These are phyloP conservation scores for Agrotis segetum DNA, from an alignment of 2,888 invertebrate species.

Conservation along the genomic window DNA sequence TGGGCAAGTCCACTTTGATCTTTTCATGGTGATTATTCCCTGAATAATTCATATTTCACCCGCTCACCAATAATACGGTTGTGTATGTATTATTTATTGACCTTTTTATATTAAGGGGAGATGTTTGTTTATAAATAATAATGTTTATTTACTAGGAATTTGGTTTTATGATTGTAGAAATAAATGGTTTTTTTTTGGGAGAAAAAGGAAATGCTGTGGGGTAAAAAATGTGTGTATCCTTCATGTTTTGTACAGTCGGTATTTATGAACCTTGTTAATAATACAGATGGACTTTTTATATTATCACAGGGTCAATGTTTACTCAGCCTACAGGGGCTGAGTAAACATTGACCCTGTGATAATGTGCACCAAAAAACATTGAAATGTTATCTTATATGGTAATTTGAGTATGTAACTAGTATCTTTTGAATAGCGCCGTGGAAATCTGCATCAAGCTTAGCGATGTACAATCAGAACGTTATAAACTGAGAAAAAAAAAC, in stretches of 20 bases:
- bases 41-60: constrained; percentile 74
- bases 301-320: background rate
- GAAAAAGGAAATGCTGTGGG: constrained; percentile 21
- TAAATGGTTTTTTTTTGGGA: constrained; percentile 39
- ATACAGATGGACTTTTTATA: background rate
- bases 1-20: constrained; percentile 70
- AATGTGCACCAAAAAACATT: no score
- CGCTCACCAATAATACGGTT: constrained; percentile 56
- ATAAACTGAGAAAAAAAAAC: no score
- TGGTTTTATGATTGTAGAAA: constrained; percentile 50
- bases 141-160: constrained; percentile 59
- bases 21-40: constrained; percentile 73
- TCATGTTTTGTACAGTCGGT: constrained; percentile 40
- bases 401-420: no score
- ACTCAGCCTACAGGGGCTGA: background rate
- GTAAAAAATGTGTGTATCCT: background rate
- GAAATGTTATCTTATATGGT: no score
- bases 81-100: constrained; percentile 68
- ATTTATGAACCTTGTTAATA: background rate
- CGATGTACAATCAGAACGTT: no score
- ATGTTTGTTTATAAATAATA: constrained; percentile 53
- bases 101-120: constrained; percentile 60
- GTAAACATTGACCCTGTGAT: no score
- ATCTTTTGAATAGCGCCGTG: no score
- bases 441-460: no score